A percentile compares a stretch with the other conserved stretches of the same genome.
Evolutionary conservation across 2,113 vertebrate genomes (phyloP).

Genomic region (Lycocorax pyrrhopterus): DNA sequence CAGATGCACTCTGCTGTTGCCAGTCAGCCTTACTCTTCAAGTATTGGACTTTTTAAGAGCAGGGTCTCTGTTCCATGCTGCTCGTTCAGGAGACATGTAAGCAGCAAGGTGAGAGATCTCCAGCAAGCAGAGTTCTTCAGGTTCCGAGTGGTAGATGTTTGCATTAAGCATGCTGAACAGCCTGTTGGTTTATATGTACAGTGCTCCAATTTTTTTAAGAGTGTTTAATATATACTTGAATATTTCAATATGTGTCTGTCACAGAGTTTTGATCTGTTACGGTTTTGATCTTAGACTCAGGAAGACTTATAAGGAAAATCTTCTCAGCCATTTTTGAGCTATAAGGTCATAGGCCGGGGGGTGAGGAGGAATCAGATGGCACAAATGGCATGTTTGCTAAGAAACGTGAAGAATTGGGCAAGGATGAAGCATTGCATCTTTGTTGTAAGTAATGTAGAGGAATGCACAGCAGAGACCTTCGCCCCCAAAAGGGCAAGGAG

Average conservation of each 20-base stretch:
- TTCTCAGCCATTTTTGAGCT: constrained; percentile 37
- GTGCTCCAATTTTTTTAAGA: neutral
- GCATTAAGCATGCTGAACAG: neutral
- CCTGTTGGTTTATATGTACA: neutral
- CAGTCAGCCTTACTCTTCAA: neutral
- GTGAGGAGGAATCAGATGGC: constrained; percentile 38
- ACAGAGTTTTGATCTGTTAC: neutral
- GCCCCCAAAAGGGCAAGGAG: constrained; percentile 42
- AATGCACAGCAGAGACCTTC: constrained; percentile 64
- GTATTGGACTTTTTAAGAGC: neutral
- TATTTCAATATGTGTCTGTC: neutral
- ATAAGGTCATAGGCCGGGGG: constrained; percentile 20
- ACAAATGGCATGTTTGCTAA: constrained; percentile 25
- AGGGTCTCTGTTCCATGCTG: neutral
- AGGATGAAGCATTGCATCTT: constrained; percentile 41
- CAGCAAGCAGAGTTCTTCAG: neutral
- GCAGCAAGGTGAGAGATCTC: neutral
- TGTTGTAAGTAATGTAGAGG: constrained; percentile 52
- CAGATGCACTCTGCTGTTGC: neutral
- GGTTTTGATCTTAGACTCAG: neutral
- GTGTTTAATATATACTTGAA: neutral
- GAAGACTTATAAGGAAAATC: neutral
- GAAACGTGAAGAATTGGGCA: constrained; percentile 42
- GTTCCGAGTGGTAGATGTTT: neutral
- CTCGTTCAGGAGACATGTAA: neutral